These are phyloP conservation scores for Thalassoma bifasciatum DNA, from an alignment of 2,113 vertebrate genomes.

Conservation along the genomic window DNA sequence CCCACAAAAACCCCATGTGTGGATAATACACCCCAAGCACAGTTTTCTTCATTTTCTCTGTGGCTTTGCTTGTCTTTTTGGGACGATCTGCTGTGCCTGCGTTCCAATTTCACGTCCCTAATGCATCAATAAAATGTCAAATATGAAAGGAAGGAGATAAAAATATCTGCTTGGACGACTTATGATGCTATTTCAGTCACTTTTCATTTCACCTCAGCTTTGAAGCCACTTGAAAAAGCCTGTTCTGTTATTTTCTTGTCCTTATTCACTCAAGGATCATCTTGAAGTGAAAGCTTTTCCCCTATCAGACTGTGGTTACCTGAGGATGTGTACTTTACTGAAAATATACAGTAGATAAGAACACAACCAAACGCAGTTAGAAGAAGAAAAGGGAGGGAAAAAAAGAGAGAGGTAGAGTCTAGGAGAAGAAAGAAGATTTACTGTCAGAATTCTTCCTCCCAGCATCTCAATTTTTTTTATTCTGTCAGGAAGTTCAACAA, in stretches of 20 bases:
- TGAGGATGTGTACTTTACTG: constrained; percentile 25
- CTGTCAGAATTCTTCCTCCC: neutral
- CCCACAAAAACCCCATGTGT: neutral
- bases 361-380: neutral
- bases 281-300: constrained; percentile 15
- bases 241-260: constrained; percentile 33
- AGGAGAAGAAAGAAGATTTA: neutral
- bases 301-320: constrained; percentile 16
- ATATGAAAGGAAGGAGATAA: constrained; percentile 55
- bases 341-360: constrained; percentile 11
- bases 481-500: constrained; percentile 24
- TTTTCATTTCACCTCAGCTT: constrained; percentile 50
- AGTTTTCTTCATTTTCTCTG: constrained; percentile 12
- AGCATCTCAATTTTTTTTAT: neutral
- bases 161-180: constrained; percentile 62
- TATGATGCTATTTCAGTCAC: constrained; percentile 63
- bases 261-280: constrained; percentile 31
- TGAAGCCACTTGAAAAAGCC: constrained; percentile 59
- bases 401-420: constrained; percentile 2
- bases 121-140: constrained; percentile 67
- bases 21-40: constrained; percentile 27
- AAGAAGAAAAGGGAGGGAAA: neutral
- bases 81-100: constrained; percentile 10
- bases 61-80: constrained; percentile 13
- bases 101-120: constrained; percentile 49